Evolutionary conservation across 2,888 invertebrate species (phyloP), one percentile per base, ranked within the genome.

Genomic region (Dicyrtoma fusca): DNA sequence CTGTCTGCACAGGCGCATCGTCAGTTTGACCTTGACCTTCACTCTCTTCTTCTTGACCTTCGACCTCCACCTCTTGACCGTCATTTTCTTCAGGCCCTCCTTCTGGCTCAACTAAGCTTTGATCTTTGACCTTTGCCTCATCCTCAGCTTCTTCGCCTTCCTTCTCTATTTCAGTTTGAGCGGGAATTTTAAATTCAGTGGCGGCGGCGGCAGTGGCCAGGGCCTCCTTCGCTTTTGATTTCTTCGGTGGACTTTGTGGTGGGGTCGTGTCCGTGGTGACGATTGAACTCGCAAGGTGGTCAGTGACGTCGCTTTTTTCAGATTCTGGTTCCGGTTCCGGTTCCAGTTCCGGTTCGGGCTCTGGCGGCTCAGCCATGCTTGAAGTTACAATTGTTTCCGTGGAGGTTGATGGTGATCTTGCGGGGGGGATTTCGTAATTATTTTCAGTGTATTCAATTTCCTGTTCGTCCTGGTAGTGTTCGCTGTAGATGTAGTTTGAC

Each of bases 231-330:
- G 23, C 19, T 23, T 10, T 25, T 13, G 51, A 23, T 51, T n/a
- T 26, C 19, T 66, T 53, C 21, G 53, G 53, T 34, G 66, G 66
- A 42, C 53, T 66, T 8, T 53, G 17, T 10, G 66, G 66, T 53
- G 66, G 66, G 8, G 66, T 66, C 11, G 66, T 66, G 17, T 66
- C 53, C 10, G 51, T n/a, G 4, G 34, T 53, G n/a, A 55, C 19
- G 11, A 66, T 53, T 34, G 53, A 53, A 17, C 8, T 45, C 2
- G 19, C 53, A 63, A 26, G 25, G 21, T 42, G n/a, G 45, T 17
- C 10, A 47, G 47, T 47, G 19, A 47, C 23, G 23, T 63, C 23
- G n/a, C n/a, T n/a, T n/a, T n/a, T n/a, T n/a, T n/a, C 57, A 25
- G 57, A 1, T 1, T 23, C 23, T 21, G 5, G 13, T 59, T n/a